These are phyloP conservation scores for Pachyramphus minor DNA, from an alignment of 2,113 vertebrate species.

Conservation along the genomic window DNA sequence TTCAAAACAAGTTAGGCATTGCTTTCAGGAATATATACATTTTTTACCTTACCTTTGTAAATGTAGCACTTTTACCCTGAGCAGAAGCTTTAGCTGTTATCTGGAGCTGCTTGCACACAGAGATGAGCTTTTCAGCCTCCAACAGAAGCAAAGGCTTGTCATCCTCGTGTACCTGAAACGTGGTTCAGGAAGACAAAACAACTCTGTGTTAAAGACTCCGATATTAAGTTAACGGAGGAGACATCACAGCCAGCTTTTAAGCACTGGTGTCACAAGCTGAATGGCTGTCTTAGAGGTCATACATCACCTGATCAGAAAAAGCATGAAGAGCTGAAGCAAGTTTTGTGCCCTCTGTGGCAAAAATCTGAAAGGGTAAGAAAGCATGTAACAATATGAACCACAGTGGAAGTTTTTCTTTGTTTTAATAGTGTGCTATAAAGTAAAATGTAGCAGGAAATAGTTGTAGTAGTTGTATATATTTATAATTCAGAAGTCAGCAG, in stretches of 20 bases:
- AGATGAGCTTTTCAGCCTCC: slow-evolving; percentile 89
- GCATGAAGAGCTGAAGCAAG: slow-evolving; percentile 83
- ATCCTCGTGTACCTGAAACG: slow-evolving; percentile 82
- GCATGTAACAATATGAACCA: neutral
- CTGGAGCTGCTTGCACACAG: slow-evolving; percentile 89
- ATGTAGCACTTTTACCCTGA: slow-evolving; percentile 90
- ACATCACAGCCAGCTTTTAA: neutral
- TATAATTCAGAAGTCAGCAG: neutral
- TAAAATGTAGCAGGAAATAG: neutral
- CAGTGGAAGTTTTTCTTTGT: neutral
- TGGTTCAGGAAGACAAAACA: slow-evolving; percentile 13
- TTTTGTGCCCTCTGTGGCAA: slow-evolving; percentile 89
- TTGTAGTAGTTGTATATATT: neutral
- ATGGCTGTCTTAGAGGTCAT: neutral
- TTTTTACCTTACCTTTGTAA: slow-evolving; percentile 84
- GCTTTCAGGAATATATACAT: neutral
- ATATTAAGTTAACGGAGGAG: neutral
- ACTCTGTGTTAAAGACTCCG: neutral
- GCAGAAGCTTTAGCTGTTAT: slow-evolving; percentile 79
- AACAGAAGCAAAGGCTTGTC: slow-evolving; percentile 83
- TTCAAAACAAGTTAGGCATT: neutral
- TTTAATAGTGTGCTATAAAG: neutral
- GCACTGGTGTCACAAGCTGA: neutral
- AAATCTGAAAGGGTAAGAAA: slow-evolving; percentile 74
- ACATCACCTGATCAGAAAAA: slow-evolving; percentile 87